phyloP scores from a whole-genome alignment of 2,113 vertebrate genomes.

The Podocnemis expansa region DNA sequence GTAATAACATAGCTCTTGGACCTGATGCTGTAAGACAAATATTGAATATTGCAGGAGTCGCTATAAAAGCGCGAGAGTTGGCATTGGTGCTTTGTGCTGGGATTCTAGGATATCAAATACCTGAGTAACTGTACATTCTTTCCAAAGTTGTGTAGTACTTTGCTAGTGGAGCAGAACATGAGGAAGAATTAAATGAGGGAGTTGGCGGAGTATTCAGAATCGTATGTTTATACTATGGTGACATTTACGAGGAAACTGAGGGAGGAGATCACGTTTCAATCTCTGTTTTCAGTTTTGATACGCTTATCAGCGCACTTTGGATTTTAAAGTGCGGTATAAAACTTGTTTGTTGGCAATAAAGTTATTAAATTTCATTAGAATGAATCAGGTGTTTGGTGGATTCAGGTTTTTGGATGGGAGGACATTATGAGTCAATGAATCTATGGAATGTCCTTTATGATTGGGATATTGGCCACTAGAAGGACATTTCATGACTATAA shows the following conservation, averaged over 20 bases:
- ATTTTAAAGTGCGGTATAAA: not conserved
- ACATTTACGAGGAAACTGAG: not conserved
- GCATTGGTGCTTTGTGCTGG: slow-evolving; percentile 30
- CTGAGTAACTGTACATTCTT: not conserved
- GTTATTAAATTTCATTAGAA: slow-evolving; percentile 24
- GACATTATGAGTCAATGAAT: not conserved
- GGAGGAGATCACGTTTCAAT: not conserved
- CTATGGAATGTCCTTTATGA: no score
- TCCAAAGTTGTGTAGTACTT: not conserved
- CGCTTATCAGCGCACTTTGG: not conserved
- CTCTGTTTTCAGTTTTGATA: not conserved
- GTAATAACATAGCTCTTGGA: slow-evolving; percentile 17
- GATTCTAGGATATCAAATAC: slow-evolving; percentile 6
- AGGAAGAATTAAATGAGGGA: not conserved
- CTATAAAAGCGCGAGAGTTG: not conserved
- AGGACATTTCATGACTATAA: no score
- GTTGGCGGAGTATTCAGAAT: no score
- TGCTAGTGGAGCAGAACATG: not conserved
- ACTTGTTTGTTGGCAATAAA: slow-evolving; percentile 36
- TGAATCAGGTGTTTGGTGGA: slow-evolving; percentile 9
- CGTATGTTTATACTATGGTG: not conserved
- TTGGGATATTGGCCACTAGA: no score
- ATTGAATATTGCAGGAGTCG: slow-evolving; percentile 41
- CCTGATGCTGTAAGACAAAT: slow-evolving; percentile 38
- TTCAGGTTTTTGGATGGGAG: not conserved